Percentiles rank a stretch among this genome's conserved stretches.
Conservation (phyloP, 2,113 vertebrate genomes). For the Thomomys bottae region DNA sequence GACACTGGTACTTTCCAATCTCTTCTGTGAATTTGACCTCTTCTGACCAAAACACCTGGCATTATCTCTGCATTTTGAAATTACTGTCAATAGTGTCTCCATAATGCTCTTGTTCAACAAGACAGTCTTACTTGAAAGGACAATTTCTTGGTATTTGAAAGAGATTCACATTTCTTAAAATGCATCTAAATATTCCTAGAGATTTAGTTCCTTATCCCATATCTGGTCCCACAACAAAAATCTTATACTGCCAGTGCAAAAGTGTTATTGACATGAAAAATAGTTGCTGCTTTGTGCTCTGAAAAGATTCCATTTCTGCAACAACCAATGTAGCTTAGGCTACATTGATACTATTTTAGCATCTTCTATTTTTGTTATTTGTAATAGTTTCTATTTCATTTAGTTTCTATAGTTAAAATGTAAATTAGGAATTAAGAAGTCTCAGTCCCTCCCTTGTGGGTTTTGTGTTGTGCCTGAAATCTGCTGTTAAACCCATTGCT, state of each 20-base stretch:
- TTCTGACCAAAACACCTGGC: conserved; percentile 90
- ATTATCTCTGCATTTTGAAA: conserved; percentile 92
- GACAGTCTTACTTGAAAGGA: conserved; percentile 93
- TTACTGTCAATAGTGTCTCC: conserved; percentile 92
- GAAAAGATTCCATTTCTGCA: conserved; percentile 94
- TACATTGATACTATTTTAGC: conserved; percentile 86
- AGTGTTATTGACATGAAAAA: conserved; percentile 93
- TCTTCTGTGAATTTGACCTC: no score
- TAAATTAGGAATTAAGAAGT: conserved; percentile 80
- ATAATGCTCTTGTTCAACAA: conserved; percentile 96
- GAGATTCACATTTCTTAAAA: conserved; percentile 88
- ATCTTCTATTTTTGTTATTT: conserved; percentile 48
- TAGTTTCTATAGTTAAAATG: conserved; percentile 74
- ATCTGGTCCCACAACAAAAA: conserved; percentile 90
- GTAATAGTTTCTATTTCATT: conserved; percentile 73
- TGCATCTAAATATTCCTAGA: conserved; percentile 91
- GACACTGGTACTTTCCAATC: no score
- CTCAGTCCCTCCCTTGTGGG: conserved; percentile 67
- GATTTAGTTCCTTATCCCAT: conserved; percentile 91
- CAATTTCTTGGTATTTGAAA: conserved; percentile 91
- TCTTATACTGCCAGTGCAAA: conserved; percentile 93
- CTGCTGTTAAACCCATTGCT: conserved; percentile 72
- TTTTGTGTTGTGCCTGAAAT: conserved; percentile 72
- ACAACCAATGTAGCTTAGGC: conserved; percentile 94
- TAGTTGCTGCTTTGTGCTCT: conserved; percentile 91